Percentiles rank a stretch among this genome's conserved stretches.
These are phyloP conservation scores for Eurytoma adleriae DNA, from an alignment of 2,888 invertebrate species.

Conservation along the genomic window DNA sequence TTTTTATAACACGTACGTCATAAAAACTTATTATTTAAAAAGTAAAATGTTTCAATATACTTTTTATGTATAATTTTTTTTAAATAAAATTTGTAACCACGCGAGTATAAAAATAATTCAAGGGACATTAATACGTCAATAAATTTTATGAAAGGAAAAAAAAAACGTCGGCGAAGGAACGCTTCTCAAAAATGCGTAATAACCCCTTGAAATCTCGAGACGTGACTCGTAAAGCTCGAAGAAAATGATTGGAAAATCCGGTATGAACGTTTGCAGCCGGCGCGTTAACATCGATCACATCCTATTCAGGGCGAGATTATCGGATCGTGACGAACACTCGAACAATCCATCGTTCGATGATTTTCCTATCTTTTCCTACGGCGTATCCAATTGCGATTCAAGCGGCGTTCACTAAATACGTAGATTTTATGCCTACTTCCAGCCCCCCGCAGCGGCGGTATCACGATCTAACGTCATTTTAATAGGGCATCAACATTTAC, in stretches of 20 bases:
- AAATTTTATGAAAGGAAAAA: no score
- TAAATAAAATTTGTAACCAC: no score
- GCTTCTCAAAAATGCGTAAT: slow-evolving; percentile 7
- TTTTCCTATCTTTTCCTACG: no score
- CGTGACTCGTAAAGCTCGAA: background rate
- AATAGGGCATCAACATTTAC: slow-evolving; percentile 3
- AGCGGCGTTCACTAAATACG: no score
- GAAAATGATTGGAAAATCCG: slow-evolving; percentile 10
- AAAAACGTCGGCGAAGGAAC: background rate
- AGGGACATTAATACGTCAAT: no score
- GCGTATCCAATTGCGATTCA: no score
- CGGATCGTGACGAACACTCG: background rate
- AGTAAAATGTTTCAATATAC: no score
- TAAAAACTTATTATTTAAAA: no score
- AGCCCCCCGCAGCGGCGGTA: background rate
- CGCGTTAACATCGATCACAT: background rate
- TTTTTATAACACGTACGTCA: no score
- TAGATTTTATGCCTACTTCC: background rate
- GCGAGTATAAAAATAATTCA: no score
- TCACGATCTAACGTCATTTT: slow-evolving; percentile 1
- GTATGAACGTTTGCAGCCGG: background rate
- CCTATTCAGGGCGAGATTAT: background rate
- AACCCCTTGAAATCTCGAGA: background rate
- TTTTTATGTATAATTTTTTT: no score
- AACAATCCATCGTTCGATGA: background rate